Conservation (phyloP, 2,888 invertebrate species). For the Spodoptera picta region DNA sequence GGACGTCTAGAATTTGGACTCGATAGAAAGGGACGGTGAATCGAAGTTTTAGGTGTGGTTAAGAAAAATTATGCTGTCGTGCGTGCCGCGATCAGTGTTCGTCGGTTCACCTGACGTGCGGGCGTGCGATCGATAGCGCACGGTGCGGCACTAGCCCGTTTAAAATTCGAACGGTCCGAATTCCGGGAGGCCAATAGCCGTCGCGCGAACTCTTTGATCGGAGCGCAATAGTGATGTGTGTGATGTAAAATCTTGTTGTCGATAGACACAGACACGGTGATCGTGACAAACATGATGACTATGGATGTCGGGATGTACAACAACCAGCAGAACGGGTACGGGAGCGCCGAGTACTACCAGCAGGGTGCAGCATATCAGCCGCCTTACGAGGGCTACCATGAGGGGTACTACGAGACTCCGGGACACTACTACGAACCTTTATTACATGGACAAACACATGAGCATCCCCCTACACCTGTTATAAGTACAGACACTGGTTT, state of each 20-base stretch:
- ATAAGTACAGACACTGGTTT: slow-evolving; percentile 95
- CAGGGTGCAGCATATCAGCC: slow-evolving; percentile 83
- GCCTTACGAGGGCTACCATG: slow-evolving; percentile 83
- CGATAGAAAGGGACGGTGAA: slow-evolving; percentile 74
- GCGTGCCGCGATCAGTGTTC: slow-evolving; percentile 77
- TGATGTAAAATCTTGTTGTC: slow-evolving; percentile 76
- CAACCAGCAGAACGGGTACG: slow-evolving; percentile 89
- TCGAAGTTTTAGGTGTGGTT: slow-evolving; percentile 77
- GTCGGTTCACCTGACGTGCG: slow-evolving; percentile 80
- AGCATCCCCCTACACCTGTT: slow-evolving; percentile 89
- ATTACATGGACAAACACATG: slow-evolving; percentile 80
- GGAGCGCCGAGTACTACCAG: slow-evolving; percentile 86
- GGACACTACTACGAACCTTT: slow-evolving; percentile 87
- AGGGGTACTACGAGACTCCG: slow-evolving; percentile 83
- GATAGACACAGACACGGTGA: slow-evolving; percentile 76
- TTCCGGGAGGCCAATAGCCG: slow-evolving; percentile 68
- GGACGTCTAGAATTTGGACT: slow-evolving; percentile 31
- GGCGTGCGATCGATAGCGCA: slow-evolving; percentile 75
- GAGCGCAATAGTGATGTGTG: slow-evolving; percentile 79
- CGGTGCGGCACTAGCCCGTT: slow-evolving; percentile 68
- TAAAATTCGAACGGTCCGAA: slow-evolving; percentile 69
- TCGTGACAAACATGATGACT: slow-evolving; percentile 91
- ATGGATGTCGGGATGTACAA: slow-evolving; percentile 95
- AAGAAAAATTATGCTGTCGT: slow-evolving; percentile 72
- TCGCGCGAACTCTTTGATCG: slow-evolving; percentile 54